Percentiles rank a stretch among this genome's conserved stretches.
Conservation (phyloP, 2,797 vertebrate genomes). For the Notolepis coatsorum region DNA sequence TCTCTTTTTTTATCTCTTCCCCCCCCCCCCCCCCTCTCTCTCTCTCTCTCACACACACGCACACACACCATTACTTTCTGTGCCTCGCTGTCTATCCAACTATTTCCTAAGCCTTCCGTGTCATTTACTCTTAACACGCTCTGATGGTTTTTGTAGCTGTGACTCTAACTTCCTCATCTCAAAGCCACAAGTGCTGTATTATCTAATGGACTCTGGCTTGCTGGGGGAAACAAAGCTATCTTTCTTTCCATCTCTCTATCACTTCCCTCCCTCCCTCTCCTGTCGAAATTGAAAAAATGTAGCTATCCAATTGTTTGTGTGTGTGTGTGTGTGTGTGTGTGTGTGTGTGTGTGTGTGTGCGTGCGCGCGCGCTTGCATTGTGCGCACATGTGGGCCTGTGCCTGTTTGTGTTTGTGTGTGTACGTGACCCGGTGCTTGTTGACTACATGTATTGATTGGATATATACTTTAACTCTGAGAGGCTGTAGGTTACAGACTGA, state of each 20-base stretch:
- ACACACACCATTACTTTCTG: background rate
- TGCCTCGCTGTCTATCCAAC: background rate
- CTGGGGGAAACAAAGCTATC: background rate
- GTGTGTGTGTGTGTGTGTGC: background rate
- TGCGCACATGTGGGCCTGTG: background rate
- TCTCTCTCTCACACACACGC: background rate
- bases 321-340: conserved; percentile 3
- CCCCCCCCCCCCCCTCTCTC: background rate
- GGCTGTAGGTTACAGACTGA: no score
- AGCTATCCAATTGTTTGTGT: background rate
- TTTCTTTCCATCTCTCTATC: background rate
- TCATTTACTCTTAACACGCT: background rate
- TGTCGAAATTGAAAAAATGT: background rate
- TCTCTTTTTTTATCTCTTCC: background rate
- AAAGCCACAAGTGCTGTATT: background rate
- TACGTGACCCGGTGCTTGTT: no score
- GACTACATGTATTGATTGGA: no score
- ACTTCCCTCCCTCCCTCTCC: background rate
- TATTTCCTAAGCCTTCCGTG: background rate
- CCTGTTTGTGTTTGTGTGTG: background rate
- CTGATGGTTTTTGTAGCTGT: background rate
- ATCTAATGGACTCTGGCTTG: background rate
- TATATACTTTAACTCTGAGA: no score
- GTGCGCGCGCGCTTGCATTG: background rate
- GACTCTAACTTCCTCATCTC: background rate